Percentiles rank a stretch among this genome's conserved stretches.
phyloP scores from a whole-genome alignment of 2,113 vertebrate species.

The Neoarius graeffei region DNA sequence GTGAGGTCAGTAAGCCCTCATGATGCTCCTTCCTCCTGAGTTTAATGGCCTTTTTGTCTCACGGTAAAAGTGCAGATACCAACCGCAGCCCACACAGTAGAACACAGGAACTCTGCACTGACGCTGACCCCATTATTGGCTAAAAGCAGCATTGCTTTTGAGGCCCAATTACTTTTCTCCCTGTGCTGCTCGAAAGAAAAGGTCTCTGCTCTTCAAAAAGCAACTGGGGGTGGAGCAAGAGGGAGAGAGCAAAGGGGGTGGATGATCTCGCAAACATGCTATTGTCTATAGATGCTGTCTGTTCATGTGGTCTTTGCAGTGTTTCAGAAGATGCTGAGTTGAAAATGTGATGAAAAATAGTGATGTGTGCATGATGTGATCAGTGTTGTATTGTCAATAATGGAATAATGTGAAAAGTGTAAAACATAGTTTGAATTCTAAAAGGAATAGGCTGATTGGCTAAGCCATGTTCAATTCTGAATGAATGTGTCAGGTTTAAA shows the following conservation, averaged over 20 bases:
- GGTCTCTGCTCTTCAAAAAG: slow-evolving; percentile 21
- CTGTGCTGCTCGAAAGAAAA: not conserved
- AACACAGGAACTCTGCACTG: slow-evolving; percentile 3
- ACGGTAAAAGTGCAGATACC: slow-evolving; percentile 27
- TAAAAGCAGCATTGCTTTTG: slow-evolving; percentile 28
- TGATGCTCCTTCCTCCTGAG: not conserved
- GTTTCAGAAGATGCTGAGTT: not conserved
- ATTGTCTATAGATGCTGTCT: not conserved
- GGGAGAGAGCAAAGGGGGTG: slow-evolving; percentile 6
- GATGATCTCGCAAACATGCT: not conserved
- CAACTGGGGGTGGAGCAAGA: slow-evolving; percentile 5
- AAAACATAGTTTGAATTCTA: not conserved
- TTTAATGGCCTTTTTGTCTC: slow-evolving; percentile 30
- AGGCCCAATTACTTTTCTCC: slow-evolving; percentile 25
- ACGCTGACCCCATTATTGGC: slow-evolving; percentile 39
- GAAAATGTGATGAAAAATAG: not conserved
- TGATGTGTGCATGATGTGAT: not conserved
- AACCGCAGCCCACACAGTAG: slow-evolving; percentile 17
- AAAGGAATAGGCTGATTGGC: not conserved
- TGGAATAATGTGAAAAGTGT: not conserved
- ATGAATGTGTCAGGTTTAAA: not conserved
- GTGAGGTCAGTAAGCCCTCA: slow-evolving; percentile 1
- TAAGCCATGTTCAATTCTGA: not conserved
- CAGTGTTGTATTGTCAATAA: not conserved
- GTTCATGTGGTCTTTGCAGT: not conserved